phyloP scores from a whole-genome alignment of 37 sponge, comb jelly and placozoan genomes.

The Chondrilla cf. caribensis region DNA sequence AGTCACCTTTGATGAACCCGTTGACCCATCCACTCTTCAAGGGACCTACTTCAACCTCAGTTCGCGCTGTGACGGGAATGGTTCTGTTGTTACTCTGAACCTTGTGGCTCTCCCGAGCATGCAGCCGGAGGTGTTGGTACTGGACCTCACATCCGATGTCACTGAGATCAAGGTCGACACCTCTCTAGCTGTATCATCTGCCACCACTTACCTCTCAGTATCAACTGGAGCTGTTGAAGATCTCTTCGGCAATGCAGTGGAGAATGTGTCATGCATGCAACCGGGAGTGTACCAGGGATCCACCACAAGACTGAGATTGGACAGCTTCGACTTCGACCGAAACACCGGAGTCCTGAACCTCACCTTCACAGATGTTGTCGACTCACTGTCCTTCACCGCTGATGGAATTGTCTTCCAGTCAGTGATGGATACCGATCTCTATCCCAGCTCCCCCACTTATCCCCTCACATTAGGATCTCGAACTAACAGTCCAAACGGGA shows the following conservation, averaged over 20 bases:
- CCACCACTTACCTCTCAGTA: conserved; percentile 40
- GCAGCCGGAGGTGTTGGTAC: neutral
- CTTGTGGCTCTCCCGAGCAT: neutral
- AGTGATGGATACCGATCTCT: neutral
- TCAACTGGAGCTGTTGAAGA: conserved; percentile 37
- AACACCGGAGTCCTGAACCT: conserved; percentile 51
- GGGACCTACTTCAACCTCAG: neutral
- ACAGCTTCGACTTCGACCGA: conserved; percentile 52
- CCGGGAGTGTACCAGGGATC: conserved; percentile 38
- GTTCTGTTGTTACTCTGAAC: neutral
- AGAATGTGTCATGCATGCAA: conserved; percentile 31
- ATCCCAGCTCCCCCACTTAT: conserved; percentile 47
- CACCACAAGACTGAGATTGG: conserved; percentile 32
- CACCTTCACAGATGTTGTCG: conserved; percentile 73
- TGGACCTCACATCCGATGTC: conserved; percentile 45
- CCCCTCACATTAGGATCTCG: conserved; percentile 28
- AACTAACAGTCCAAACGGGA: conserved; percentile 57
- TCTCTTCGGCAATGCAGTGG: conserved; percentile 45
- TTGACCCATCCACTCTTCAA: neutral
- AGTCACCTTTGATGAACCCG: conserved; percentile 79
- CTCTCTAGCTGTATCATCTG: conserved; percentile 42
- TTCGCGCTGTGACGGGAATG: conserved; percentile 6
- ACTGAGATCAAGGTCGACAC: conserved; percentile 53
- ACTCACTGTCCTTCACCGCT: conserved; percentile 56
- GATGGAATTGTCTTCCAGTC: conserved; percentile 67